Evolutionary conservation across 2,888 invertebrate genomes (phyloP).

Genomic region (Cryptosula pallasiana): DNA sequence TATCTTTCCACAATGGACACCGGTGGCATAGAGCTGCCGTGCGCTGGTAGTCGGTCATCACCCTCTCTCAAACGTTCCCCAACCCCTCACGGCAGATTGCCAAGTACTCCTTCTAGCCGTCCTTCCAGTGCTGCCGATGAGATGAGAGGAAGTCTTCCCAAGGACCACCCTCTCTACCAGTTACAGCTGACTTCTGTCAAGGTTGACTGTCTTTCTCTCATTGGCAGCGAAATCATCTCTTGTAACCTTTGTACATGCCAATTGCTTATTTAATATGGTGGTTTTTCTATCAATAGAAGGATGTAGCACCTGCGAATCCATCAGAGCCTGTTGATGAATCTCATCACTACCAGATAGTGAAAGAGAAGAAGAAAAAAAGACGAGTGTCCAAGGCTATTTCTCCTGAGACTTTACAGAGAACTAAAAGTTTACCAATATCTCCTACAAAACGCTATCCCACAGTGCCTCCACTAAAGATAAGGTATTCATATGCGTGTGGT

Average conservation of each 20-base stretch:
- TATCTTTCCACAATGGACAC: not conserved
- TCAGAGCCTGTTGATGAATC: not conserved
- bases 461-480: constrained; percentile 17
- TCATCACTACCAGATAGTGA: constrained; percentile 18
- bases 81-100: not conserved
- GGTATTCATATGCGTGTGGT: no score
- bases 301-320: not conserved
- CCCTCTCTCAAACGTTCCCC: not conserved
- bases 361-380: constrained; percentile 9
- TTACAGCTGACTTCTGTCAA: not conserved
- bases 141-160: not conserved
- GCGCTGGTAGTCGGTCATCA: not conserved
- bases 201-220: no score
- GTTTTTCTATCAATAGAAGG: no score
- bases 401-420: not conserved
- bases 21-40: not conserved
- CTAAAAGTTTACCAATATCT: not conserved
- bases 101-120: not conserved
- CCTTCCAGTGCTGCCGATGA: not conserved
- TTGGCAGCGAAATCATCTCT: no score
- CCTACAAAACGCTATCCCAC: not conserved
- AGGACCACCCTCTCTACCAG: not conserved
- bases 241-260: no score
- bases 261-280: no score
- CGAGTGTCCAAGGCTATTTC: not conserved